Base-by-base conservation (phyloP, 1,140 invertebrate genomes). In the Cotesia vestalis region DNA sequence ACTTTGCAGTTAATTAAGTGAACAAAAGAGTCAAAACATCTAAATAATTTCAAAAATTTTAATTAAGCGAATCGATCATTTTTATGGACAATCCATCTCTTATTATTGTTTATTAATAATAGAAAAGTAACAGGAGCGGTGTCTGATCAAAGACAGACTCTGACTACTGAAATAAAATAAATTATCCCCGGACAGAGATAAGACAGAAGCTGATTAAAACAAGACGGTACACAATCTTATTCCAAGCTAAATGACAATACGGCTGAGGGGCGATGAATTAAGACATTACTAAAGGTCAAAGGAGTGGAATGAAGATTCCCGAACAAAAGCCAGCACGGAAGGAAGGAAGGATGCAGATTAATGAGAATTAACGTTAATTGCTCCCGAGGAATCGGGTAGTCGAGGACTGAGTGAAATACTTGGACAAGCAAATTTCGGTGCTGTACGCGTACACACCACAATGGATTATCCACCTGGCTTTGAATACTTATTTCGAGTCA, bases 361-460 rank as follows among this genome's bases (percentile, higher is more conserved):
- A 76, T 75, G 74, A 78, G 78, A 78, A 79, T 84, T 83, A 82
- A 81, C 80, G 78, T 78, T 83, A 84, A 84, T 84, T 84, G 81
- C 73, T 61, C 66, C 40, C 62, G 53, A 12, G 71, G 57, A 38
- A 73, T 55, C 52, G 35, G 53, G 36, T 8, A 61, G 34, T 20
- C 52, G 59, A 14, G 11, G n/a, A 17, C 11, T 9, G 59, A 35
- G 66, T 11, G 52, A 46, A 60, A 27, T 35, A 12, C 59, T 17
- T 34, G 40, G 40, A 46, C 40, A 46, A 46, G 40, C 4, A 46
- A 46, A 46, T 46, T 46, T 46, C 11, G 40, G 6, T 46, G 40
- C 40, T 46, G 40, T 46, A 46, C 40, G 40, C 40, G 40, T 46
- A 46, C 3, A 72, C 57, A 20, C 59, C 60, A 51, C 64, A 63